A percentile compares a stretch with the other conserved stretches of the same genome.
Conservation (phyloP, 2,888 invertebrate species). For the Uloborus plumipes region DNA sequence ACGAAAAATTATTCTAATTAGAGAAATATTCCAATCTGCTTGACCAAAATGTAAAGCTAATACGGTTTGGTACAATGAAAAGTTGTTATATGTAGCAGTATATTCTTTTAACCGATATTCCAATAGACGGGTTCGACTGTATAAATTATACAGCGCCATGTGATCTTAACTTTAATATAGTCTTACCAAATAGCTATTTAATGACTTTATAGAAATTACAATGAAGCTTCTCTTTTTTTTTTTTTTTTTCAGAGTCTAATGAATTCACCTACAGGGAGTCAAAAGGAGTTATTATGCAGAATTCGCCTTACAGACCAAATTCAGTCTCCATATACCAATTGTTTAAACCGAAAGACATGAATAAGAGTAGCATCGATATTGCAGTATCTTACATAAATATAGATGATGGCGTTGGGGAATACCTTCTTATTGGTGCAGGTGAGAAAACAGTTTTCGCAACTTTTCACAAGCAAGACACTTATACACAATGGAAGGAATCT, state of each 20-base stretch:
- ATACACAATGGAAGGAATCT: too few relatives aligned
- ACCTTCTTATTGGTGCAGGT: constrained; percentile 38
- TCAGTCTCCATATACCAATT: constrained; percentile 7
- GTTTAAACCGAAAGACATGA: neutral
- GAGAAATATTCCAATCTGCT: too few relatives aligned
- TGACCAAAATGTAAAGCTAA: too few relatives aligned
- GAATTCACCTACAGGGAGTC: neutral
- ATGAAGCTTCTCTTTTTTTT: neutral
- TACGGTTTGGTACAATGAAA: too few relatives aligned
- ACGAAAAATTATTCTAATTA: too few relatives aligned
- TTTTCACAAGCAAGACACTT: neutral
- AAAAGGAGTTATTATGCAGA: neutral
- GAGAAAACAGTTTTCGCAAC: neutral
- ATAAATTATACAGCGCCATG: too few relatives aligned
- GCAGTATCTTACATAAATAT: constrained; percentile 18
- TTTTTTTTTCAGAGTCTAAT: neutral
- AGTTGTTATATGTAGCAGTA: too few relatives aligned
- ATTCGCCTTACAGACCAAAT: constrained; percentile 19
- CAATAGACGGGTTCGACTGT: too few relatives aligned
- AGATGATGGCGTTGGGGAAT: constrained; percentile 34
- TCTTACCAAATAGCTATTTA: too few relatives aligned
- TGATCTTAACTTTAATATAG: too few relatives aligned
- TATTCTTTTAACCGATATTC: too few relatives aligned
- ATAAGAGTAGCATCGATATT: constrained; percentile 20
- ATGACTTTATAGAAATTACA: too few relatives aligned